phyloP scores from a whole-genome alignment of 2,113 vertebrate species.

The Platichthys stellatus region DNA sequence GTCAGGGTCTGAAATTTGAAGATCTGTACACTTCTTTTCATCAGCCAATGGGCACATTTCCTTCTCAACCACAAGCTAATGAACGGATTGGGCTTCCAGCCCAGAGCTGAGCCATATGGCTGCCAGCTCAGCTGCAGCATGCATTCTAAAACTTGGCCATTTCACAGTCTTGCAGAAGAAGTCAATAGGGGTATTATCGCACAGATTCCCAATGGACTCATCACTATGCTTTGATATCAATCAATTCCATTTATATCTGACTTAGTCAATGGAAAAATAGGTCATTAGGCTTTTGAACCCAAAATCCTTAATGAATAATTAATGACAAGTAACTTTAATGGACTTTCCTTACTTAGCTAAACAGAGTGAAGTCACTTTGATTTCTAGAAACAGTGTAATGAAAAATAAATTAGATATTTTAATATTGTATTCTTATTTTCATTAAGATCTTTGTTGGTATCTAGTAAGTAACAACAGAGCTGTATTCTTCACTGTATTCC shows the following conservation, averaged over 20 bases:
- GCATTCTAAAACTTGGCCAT: slow-evolving; percentile 31
- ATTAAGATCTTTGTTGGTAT: not conserved
- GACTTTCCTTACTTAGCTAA: not conserved
- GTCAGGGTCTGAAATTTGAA: slow-evolving; percentile 39
- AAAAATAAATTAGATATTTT: not conserved
- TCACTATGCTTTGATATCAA: not conserved
- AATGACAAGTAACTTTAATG: not conserved
- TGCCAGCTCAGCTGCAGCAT: slow-evolving; percentile 44
- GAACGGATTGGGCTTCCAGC: slow-evolving; percentile 65
- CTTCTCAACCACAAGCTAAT: slow-evolving; percentile 57
- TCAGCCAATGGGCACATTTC: slow-evolving; percentile 41
- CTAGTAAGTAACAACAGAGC: no score
- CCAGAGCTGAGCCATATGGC: slow-evolving; percentile 43
- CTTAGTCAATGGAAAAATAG: not conserved
- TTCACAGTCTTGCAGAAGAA: slow-evolving; percentile 28
- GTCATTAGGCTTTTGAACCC: slow-evolving; percentile 5
- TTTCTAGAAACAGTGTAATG: not conserved
- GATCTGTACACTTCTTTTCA: slow-evolving; percentile 48
- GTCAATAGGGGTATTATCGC: slow-evolving; percentile 24
- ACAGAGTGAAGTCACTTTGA: not conserved
- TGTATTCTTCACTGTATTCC: not conserved
- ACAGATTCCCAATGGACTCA: slow-evolving; percentile 2
- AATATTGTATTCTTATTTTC: not conserved
- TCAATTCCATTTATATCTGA: not conserved
- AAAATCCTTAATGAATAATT: slow-evolving; percentile 2